Percentiles rank a stretch among this genome's conserved stretches.
Evolutionary conservation across 2,888 invertebrate species (phyloP).

Genomic region (Parnassius apollo): DNA sequence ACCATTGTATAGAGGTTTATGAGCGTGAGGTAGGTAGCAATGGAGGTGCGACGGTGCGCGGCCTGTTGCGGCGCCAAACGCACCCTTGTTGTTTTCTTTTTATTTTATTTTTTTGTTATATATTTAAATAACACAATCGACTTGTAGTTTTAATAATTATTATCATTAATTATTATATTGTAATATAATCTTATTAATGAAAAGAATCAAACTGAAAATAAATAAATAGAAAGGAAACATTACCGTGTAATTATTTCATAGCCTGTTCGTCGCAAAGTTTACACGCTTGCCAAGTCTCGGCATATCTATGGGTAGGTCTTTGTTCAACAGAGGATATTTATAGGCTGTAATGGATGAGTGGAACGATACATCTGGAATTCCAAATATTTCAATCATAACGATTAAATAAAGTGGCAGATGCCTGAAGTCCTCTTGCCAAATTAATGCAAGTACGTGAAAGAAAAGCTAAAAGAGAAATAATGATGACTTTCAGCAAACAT

Average conservation of each 20-base stretch:
- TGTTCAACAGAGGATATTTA: too few relatives aligned
- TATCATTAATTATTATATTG: conserved; percentile 80
- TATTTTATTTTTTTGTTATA: conserved; percentile 76
- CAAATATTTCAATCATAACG: too few relatives aligned
- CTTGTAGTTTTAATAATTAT: conserved; percentile 81
- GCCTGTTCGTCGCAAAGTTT: not conserved
- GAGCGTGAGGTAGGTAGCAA: conserved; percentile 68
- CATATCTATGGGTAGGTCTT: too few relatives aligned
- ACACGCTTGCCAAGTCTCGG: too few relatives aligned
- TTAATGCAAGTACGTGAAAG: too few relatives aligned
- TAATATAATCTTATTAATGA: conserved; percentile 82
- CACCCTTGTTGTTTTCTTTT: conserved; percentile 75
- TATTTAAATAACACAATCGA: conserved; percentile 80
- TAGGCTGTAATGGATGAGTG: too few relatives aligned
- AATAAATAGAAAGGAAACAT: conserved; percentile 73
- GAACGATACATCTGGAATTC: too few relatives aligned
- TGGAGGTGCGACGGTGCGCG: conserved; percentile 56
- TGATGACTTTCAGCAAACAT: too few relatives aligned
- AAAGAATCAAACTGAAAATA: conserved; percentile 78
- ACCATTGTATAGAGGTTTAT: conserved; percentile 79
- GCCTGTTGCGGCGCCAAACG: conserved; percentile 44
- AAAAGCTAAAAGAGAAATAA: too few relatives aligned
- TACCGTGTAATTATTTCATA: conserved; percentile 25
- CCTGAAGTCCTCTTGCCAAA: too few relatives aligned
- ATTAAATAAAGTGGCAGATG: too few relatives aligned